A percentile compares a stretch with the other conserved stretches of the same genome.
phyloP scores from a whole-genome alignment of 2,113 vertebrate species.

The rabbit (Oryctolagus cuniculus) region DNA sequence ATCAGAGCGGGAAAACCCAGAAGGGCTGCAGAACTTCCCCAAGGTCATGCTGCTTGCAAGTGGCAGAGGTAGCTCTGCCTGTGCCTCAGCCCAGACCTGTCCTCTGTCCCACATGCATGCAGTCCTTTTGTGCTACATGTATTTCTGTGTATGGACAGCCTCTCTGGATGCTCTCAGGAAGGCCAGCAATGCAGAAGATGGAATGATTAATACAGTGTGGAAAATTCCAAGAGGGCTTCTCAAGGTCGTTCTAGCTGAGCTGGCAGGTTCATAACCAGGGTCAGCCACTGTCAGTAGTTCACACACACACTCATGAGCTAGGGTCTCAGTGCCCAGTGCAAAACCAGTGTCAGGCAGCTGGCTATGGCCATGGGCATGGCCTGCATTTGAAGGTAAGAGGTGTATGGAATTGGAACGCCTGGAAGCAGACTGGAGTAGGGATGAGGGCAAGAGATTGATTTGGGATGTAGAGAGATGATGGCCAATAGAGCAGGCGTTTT shows the following conservation, averaged over 20 bases:
- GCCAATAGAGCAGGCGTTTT: not conserved
- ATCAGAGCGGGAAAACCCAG: not conserved
- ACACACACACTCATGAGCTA: not conserved
- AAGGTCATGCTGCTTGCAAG: not conserved
- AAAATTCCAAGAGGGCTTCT: not conserved
- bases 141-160: too few relatives aligned
- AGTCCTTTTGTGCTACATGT: too few relatives aligned
- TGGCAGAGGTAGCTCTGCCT: not conserved
- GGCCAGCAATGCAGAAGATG: not conserved
- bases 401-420: not conserved
- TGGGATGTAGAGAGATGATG: not conserved
- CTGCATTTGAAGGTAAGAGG: not conserved
- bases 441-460: not conserved
- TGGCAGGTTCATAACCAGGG: not conserved
- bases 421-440: not conserved
- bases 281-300: not conserved
- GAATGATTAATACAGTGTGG: not conserved
- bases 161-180: too few relatives aligned
- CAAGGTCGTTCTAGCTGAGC: too few relatives aligned
- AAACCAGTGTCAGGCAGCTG: not conserved
- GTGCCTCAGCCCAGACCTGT: not conserved
- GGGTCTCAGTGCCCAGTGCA: not conserved
- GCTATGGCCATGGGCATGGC: not conserved
- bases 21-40: not conserved
- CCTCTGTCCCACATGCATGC: not conserved